These are phyloP conservation scores for Orestias chungarensis DNA, from an alignment of 2,797 vertebrate species.

Conservation along the genomic window DNA sequence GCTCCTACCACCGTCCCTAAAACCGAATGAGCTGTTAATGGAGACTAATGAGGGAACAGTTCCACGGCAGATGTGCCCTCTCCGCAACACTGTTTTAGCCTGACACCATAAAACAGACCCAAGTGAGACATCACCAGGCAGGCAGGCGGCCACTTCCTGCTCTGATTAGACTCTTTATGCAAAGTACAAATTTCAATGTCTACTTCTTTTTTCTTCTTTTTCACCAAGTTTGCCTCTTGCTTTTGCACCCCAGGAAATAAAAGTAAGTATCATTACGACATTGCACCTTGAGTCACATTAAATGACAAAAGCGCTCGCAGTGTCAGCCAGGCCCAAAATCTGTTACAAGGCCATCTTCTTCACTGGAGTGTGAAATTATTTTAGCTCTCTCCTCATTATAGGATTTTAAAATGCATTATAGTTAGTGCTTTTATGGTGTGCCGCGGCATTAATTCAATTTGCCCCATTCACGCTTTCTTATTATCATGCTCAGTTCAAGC, in stretches of 20 bases:
- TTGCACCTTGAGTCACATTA: slow-evolving; percentile 67
- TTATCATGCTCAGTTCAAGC: slow-evolving; percentile 71
- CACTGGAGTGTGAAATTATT: slow-evolving; percentile 81
- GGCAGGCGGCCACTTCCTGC: slow-evolving; percentile 29
- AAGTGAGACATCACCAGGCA: slow-evolving; percentile 48
- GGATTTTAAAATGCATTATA: slow-evolving; percentile 82
- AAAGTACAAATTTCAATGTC: slow-evolving; percentile 33
- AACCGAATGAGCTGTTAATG: slow-evolving; percentile 68
- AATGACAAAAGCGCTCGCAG: slow-evolving; percentile 69
- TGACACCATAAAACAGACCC: slow-evolving; percentile 61
- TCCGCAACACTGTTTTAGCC: slow-evolving; percentile 50
- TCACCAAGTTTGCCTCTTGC: slow-evolving; percentile 34
- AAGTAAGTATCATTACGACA: slow-evolving; percentile 64
- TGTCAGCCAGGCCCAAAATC: slow-evolving; percentile 72
- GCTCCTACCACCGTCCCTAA: slow-evolving; percentile 45
- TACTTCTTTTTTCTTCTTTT: not conserved
- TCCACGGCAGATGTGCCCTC: slow-evolving; percentile 70
- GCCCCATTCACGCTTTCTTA: slow-evolving; percentile 77
- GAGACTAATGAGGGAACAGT: slow-evolving; percentile 73
- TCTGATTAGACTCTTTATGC: slow-evolving; percentile 37
- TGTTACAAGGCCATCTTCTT: slow-evolving; percentile 74
- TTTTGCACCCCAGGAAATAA: slow-evolving; percentile 51
- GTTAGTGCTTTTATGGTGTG: slow-evolving; percentile 79
- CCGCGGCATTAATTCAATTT: slow-evolving; percentile 81
- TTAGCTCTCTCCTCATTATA: slow-evolving; percentile 80